Percentiles rank a stretch among this genome's conserved stretches.
Conservation (phyloP, 1,140 invertebrate genomes). For the Tetragnatha versicolor region DNA sequence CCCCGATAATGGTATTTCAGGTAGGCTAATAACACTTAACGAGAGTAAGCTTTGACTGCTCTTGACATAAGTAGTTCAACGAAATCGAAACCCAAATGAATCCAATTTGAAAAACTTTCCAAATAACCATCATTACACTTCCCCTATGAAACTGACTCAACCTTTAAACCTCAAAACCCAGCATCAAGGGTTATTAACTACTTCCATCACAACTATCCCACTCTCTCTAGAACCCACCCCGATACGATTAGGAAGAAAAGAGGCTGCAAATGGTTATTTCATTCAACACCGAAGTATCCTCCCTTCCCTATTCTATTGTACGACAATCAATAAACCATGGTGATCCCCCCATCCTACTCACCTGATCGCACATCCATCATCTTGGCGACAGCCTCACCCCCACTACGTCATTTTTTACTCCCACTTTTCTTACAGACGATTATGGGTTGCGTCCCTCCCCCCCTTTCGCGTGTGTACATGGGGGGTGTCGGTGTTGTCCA, state of each 20-base stretch:
- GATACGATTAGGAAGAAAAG: neutral
- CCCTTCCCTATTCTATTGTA: slow-evolving; percentile 27
- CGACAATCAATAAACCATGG: slow-evolving; percentile 41
- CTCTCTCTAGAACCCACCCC: neutral
- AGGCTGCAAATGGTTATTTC: slow-evolving; percentile 26
- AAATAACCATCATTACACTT: too few relatives aligned
- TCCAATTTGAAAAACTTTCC: too few relatives aligned
- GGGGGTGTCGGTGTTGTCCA: slow-evolving; percentile 27
- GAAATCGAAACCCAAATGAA: too few relatives aligned
- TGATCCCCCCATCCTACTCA: slow-evolving; percentile 5
- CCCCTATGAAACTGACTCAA: too few relatives aligned
- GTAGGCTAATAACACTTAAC: too few relatives aligned
- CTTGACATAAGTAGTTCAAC: too few relatives aligned
- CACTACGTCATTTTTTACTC: neutral
- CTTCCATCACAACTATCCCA: neutral
- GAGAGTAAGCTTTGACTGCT: too few relatives aligned
- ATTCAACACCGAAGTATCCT: slow-evolving; percentile 13
- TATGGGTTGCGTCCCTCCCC: neutral
- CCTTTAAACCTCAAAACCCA: neutral
- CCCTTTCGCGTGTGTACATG: neutral
- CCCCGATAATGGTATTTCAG: too few relatives aligned
- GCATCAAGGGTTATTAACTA: neutral
- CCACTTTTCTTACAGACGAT: slow-evolving; percentile 2
- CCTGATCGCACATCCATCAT: slow-evolving; percentile 48
- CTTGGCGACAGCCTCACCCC: slow-evolving; percentile 31